Percentiles rank a stretch among this genome's conserved stretches.
Evolutionary conservation across 2,113 vertebrate genomes (phyloP).

Genomic region (Pteruthius melanotis): DNA sequence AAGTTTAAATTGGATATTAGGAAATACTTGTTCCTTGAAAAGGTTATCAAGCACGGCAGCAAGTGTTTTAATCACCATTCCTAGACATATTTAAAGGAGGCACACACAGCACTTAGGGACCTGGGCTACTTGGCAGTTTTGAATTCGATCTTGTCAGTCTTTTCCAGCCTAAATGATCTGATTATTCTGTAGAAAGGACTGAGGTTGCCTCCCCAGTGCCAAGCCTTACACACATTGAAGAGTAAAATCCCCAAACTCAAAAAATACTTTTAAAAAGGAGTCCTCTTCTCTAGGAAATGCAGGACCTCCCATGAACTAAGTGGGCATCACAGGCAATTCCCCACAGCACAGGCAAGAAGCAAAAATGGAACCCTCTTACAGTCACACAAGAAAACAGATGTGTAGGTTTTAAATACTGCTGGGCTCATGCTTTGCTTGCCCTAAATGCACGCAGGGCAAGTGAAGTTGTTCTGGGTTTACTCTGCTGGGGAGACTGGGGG

Average conservation of each 20-base stretch:
- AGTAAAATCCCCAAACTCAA: not conserved
- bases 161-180: not conserved
- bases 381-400: not conserved
- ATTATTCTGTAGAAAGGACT: not conserved
- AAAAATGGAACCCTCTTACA: not conserved
- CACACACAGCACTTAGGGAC: not conserved
- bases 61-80: not conserved
- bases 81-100: not conserved
- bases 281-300: not conserved
- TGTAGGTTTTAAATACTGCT: not conserved
- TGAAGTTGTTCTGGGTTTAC: not conserved
- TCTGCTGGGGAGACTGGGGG: not conserved
- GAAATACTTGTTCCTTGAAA: not conserved
- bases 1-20: not conserved
- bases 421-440: not conserved
- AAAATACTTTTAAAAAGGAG: not conserved
- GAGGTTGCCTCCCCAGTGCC: not conserved
- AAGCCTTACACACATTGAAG: not conserved
- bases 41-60: not conserved
- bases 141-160: not conserved
- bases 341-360: not conserved
- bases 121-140: not conserved
- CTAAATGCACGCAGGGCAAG: not conserved
- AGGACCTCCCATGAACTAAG: not conserved
- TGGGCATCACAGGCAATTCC: not conserved